These are phyloP conservation scores for Chrysocyon brachyurus DNA, from an alignment of 2,797 vertebrate species.

Conservation along the genomic window DNA sequence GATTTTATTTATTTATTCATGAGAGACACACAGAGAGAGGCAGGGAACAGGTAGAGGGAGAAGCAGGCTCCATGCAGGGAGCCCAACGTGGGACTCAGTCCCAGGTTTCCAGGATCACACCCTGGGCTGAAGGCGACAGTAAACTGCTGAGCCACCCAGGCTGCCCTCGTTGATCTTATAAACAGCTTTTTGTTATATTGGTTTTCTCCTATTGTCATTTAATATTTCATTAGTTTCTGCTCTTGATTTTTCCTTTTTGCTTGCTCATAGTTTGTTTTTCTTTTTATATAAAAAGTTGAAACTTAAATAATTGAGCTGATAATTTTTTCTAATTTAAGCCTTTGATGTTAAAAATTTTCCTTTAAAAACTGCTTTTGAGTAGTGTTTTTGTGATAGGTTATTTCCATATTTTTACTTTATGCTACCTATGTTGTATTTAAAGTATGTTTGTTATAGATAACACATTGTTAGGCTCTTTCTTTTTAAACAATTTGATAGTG, in stretches of 20 bases:
- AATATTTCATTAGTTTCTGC: background rate
- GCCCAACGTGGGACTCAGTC: too few relatives aligned
- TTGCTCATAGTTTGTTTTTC: background rate
- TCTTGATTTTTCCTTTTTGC: background rate
- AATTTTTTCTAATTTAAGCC: background rate
- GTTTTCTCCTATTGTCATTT: background rate
- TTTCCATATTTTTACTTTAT: constrained; percentile 9
- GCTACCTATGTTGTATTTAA: background rate
- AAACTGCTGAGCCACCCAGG: too few relatives aligned
- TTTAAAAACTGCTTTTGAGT: background rate
- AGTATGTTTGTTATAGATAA: background rate
- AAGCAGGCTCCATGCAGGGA: too few relatives aligned
- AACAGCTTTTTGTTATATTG: background rate
- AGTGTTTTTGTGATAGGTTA: background rate
- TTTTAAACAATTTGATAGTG: background rate
- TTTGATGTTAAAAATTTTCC: background rate
- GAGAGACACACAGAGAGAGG: too few relatives aligned
- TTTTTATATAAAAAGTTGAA: background rate
- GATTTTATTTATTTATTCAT: too few relatives aligned
- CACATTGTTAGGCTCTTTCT: background rate
- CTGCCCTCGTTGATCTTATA: background rate
- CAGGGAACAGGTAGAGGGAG: too few relatives aligned
- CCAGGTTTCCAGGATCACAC: too few relatives aligned
- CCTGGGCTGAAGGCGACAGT: too few relatives aligned
- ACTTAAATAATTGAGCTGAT: background rate